Conservation (phyloP, 2,797 vertebrate species). For the Cyclura pinguis region DNA sequence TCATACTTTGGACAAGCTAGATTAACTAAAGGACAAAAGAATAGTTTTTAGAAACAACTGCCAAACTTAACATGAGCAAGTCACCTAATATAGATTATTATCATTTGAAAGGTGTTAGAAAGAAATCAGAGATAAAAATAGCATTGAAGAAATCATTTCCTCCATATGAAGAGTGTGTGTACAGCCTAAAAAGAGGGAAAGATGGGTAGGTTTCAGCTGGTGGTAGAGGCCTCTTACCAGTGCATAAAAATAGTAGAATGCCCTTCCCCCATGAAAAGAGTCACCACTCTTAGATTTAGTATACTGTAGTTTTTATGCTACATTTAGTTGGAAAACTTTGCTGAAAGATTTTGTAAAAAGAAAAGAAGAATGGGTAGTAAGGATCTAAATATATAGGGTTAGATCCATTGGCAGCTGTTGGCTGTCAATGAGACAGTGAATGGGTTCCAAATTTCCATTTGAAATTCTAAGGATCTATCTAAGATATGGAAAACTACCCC, state of each 20-base stretch:
- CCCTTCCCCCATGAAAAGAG: background rate
- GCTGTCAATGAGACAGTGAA: too few relatives aligned
- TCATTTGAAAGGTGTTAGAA: background rate
- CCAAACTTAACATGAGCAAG: conserved; percentile 9
- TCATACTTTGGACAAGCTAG: conserved; percentile 16
- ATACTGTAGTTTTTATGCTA: background rate
- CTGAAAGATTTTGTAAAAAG: background rate
- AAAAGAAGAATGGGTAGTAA: background rate
- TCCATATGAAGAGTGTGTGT: background rate
- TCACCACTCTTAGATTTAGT: background rate
- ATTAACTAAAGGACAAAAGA: conserved; percentile 22
- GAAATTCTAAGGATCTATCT: too few relatives aligned
- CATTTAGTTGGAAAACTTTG: background rate
- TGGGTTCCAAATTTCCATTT: too few relatives aligned
- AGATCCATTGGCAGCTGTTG: too few relatives aligned
- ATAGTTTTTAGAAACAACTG: background rate
- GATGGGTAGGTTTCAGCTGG: background rate
- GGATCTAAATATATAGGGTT: background rate
- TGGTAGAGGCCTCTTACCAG: background rate
- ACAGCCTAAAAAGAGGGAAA: background rate
- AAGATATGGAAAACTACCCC: too few relatives aligned
- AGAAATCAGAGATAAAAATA: background rate
- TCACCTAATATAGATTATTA: background rate
- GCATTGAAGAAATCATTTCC: background rate
- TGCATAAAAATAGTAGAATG: background rate